Evolutionary conservation across 2,113 vertebrate species (phyloP), one percentile per base, ranked within the genome.

Genomic region (Rissa tridactyla): DNA sequence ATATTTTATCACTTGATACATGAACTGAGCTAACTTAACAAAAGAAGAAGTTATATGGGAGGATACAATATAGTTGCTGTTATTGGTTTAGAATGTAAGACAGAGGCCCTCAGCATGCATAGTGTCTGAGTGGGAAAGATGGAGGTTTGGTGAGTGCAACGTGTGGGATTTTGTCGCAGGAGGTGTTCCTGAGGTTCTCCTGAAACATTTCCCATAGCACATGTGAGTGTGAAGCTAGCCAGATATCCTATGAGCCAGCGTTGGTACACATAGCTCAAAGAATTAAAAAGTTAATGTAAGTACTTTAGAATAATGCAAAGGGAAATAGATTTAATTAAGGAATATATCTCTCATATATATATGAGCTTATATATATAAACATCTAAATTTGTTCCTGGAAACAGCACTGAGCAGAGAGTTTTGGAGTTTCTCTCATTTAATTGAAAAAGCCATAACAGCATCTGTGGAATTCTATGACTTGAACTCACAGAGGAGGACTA

Each of bases 81-180:
- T 17, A 19, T 8, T 77, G 58, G 36, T 13, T 85, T 86, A 40
- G 27, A 40, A 23, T 27, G n/a, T 61, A 19, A 54, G 42, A 47
- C 1, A 4, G 36, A 94, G 32, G 12, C 0, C 0, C 16, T 78
- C 19, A 1, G 0, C 6, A 8, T 54, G 10, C 17, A 20, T 6
- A 6, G 2, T 54, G 40, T 64, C 76, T 82, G 21, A 21, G 5
- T 61, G 40, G 44, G 54, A 73, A 84, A 51, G 51, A 30, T 34
- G 21, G 27, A 51, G 22, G 55, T 64, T 90, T 66, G 36, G 3
- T 0, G 0, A 78, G 20, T 49, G 34, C 42, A 36, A 6, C 12
- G 4, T 40, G 20, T 51, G 55, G 19, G 52, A 46, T 86, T 88
- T 83, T 0, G 0, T 66, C 34, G 32, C 49, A 75, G 66, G 11